Evolutionary conservation across 2,888 invertebrate genomes (phyloP), one percentile per base, ranked within the genome.

Genomic region (Platypus cylindrus): DNA sequence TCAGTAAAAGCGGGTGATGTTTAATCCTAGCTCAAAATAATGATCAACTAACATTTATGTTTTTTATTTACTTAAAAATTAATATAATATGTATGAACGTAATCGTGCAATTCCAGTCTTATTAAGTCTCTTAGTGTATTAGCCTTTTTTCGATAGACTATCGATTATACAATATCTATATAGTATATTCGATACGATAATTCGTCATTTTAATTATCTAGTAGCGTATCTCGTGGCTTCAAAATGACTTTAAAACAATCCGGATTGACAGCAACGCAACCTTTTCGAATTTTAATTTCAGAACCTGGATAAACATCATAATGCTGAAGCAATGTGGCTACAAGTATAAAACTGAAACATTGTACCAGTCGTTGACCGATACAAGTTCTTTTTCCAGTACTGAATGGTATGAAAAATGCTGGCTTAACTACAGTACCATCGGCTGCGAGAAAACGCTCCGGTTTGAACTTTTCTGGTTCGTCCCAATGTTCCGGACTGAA

Each of bases 351-450:
- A 30, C 76, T 73, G 62, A 80, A 82, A 2, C 79, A 76, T 11
- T 79, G 76, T 0, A 87, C 80, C 29, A 89, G 60, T 23, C 78
- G 77, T 50, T 85, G 84, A 0, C 87, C 87, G 37, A 87, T 80
- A 52, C 87, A 87, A 0, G 85, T 83, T n/a, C 87, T 63, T 52
- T 79, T 84, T 5, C 87, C 87, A 26, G 83, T 82, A 52, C 85
- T 83, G 60, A 87, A 89, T 0, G 87, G 87, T 8, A 87, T 63
- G 53, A 86, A 87, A 53, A 83, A 77, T 0, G 80, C 66, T 1
- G 74, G 75, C 50, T 70, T 73, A 12, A 59, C 53, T 9, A 74
- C 60, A 18, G 51, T 55, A 3, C 66, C 68, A 13, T 47, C 43
- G 3, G 46, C 36, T 2, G 59, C 54, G 20, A 87, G 51, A 57